Percentiles rank a stretch among this genome's conserved stretches.
phyloP scores from a whole-genome alignment of 2,888 invertebrate species.

The Ophioninae sp. region DNA sequence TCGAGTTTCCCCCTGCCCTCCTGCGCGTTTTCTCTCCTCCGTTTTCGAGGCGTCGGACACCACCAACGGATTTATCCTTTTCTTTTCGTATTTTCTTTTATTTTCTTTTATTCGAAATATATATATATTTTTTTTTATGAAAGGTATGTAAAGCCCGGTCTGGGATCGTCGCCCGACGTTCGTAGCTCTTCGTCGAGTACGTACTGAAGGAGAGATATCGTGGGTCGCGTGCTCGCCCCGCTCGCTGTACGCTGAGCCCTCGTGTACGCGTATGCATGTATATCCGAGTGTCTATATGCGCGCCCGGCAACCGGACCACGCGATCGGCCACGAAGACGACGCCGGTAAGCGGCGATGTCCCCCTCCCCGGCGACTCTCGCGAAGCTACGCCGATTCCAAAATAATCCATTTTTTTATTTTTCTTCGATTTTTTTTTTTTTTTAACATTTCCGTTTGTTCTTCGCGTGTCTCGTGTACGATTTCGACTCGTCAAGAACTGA shows the following conservation, averaged over 20 bases:
- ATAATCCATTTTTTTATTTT: background rate
- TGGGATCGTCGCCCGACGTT: constrained; percentile 55
- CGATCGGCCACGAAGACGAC: constrained; percentile 39
- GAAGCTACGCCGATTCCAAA: background rate
- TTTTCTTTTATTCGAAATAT: constrained; percentile 26
- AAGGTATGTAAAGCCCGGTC: constrained; percentile 29
- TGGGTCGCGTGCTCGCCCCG: constrained; percentile 58
- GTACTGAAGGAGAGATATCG: constrained; percentile 59
- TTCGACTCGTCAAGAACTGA: too few species aligned
- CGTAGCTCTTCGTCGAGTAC: constrained; percentile 61
- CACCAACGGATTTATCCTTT: background rate
- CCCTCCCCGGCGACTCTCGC: background rate
- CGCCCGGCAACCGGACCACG: constrained; percentile 44
- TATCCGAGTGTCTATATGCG: constrained; percentile 12
- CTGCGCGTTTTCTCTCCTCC: constrained; percentile 15
- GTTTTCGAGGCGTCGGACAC: background rate
- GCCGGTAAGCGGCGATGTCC: constrained; percentile 26
- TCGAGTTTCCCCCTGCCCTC: constrained; percentile 41
- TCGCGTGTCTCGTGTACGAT: too few species aligned
- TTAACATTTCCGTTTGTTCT: too few species aligned
- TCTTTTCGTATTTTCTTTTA: too few species aligned
- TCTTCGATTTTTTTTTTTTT: background rate
- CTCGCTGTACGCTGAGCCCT: constrained; percentile 25
- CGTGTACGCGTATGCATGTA: constrained; percentile 51
- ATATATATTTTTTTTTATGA: constrained; percentile 1